Percentiles rank a stretch among this genome's conserved stretches.
phyloP scores from a whole-genome alignment of 37 sponge, comb jelly and placozoan species.

The Chondrilla cf. caribensis region DNA sequence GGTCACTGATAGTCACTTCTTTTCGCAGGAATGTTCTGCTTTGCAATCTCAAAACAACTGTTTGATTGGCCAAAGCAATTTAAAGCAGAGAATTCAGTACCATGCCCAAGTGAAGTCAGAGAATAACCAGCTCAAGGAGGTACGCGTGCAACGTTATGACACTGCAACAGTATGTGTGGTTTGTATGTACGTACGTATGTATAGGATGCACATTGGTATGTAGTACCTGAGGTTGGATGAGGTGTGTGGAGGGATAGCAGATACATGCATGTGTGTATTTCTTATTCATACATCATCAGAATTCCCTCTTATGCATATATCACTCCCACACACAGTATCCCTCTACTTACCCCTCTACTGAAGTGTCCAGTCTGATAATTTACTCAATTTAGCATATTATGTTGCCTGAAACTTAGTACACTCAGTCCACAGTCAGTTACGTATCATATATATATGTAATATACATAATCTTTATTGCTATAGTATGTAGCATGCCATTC shows the following conservation, averaged over 20 bases:
- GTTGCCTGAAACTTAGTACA: too few species aligned
- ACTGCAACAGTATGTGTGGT: background rate
- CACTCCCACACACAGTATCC: background rate
- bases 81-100: constrained; percentile 77
- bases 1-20: too few species aligned
- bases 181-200: background rate
- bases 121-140: constrained; percentile 75
- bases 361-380: too few species aligned
- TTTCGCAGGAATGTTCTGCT: constrained; percentile 52
- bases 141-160: constrained; percentile 1
- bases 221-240: background rate
- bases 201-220: background rate
- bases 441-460: too few species aligned
- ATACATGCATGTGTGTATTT: background rate
- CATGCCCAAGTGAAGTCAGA: constrained; percentile 72
- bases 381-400: too few species aligned
- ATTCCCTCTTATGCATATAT: background rate
- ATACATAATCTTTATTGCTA: too few species aligned
- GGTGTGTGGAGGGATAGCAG: background rate
- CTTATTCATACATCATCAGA: background rate
- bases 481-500: too few species aligned
- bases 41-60: constrained; percentile 69
- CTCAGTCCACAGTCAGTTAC: too few species aligned
- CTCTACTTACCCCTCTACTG: too few species aligned
- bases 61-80: constrained; percentile 73